Evolutionary conservation across 2,888 invertebrate genomes (phyloP).

Genomic region (Agonopterix heracliana): DNA sequence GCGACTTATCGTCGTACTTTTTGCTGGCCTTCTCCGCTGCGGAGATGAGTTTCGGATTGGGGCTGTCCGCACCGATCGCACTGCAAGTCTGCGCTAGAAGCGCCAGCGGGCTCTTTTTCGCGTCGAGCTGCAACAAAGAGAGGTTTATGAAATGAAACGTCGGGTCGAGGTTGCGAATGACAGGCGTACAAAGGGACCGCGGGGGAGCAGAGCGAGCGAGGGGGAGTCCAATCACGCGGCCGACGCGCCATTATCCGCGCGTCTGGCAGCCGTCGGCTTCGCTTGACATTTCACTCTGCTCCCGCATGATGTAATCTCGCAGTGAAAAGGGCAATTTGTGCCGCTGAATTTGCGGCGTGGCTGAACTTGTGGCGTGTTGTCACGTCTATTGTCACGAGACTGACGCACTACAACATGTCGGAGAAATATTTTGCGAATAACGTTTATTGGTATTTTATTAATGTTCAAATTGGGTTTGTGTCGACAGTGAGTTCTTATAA

Average conservation of each 20-base stretch:
- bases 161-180: conserved; percentile 66
- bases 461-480: conserved; percentile 4
- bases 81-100: conserved; percentile 97
- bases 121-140: conserved; percentile 91
- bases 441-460: conserved; percentile 10
- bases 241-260: conserved; percentile 76
- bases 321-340: conserved; percentile 77
- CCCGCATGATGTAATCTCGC: conserved; percentile 77
- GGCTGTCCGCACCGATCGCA: conserved; percentile 94
- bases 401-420: conserved; percentile 30
- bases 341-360: conserved; percentile 74
- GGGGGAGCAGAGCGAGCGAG: conserved; percentile 40
- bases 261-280: conserved; percentile 75
- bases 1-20: conserved; percentile 80
- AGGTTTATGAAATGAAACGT: conserved; percentile 72
- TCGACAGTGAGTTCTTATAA: not conserved
- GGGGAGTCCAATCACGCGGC: conserved; percentile 72
- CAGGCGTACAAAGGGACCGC: conserved; percentile 68
- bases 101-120: conserved; percentile 97
- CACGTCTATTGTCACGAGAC: conserved; percentile 61
- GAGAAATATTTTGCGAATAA: conserved; percentile 17
- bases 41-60: conserved; percentile 85
- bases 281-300: conserved; percentile 76
- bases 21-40: conserved; percentile 83
- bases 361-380: conserved; percentile 67